phyloP scores from a whole-genome alignment of 2,797 vertebrate genomes.

The Rhinoraja longicauda region DNA sequence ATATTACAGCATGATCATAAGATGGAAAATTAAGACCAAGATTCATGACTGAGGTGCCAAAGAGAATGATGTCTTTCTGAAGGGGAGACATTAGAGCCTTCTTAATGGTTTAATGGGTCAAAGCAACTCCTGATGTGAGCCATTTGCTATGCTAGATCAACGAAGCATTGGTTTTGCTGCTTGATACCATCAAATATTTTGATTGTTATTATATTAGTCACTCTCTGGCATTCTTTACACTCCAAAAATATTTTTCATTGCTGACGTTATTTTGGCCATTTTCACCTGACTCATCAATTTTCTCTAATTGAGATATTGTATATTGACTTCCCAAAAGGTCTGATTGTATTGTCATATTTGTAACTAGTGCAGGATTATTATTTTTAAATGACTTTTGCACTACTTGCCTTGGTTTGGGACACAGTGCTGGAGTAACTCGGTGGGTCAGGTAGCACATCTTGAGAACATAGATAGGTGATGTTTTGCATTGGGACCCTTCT shows the following conservation, averaged over 20 bases:
- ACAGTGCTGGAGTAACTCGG: no score
- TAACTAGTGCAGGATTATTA: background rate
- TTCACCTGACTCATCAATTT: no score
- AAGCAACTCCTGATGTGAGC: no score
- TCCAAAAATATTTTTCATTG: background rate
- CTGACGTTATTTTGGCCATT: background rate
- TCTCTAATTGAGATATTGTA: background rate
- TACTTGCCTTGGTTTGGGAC: background rate
- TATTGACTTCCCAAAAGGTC: background rate
- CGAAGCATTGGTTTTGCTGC: background rate
- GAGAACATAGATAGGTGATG: no score
- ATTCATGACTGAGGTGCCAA: background rate
- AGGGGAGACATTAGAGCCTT: no score
- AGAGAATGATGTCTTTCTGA: no score
- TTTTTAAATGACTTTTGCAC: background rate
- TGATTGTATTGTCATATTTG: background rate
- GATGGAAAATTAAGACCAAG: background rate
- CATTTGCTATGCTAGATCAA: background rate
- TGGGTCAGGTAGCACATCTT: no score
- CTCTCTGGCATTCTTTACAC: background rate
- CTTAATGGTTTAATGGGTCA: no score
- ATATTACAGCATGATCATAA: background rate
- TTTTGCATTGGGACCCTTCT: no score
- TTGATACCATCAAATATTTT: background rate
- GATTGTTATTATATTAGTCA: background rate